Conservation (phyloP, 2,797 vertebrate species). For the Myotis findleyi region DNA sequence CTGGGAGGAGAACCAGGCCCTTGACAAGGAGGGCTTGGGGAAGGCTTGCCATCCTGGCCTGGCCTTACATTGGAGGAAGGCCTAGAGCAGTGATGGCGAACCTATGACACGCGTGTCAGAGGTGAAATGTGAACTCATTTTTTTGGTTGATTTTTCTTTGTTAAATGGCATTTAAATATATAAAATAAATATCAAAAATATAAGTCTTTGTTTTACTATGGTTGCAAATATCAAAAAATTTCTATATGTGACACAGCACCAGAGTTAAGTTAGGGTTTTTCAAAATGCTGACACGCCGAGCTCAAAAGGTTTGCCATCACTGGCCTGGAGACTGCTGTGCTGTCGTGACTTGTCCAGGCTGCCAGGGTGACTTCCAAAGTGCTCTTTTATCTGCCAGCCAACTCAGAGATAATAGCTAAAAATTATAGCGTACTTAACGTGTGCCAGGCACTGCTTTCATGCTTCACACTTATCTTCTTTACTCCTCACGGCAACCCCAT, state of each 20-base stretch:
- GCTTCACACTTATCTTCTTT: background rate
- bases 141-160: no score
- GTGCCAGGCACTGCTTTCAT: background rate
- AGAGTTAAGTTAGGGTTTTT: no score
- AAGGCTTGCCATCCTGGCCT: background rate
- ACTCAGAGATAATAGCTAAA: background rate
- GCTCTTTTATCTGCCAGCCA: background rate
- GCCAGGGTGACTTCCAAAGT: background rate
- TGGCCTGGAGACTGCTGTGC: background rate
- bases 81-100: no score
- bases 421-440: background rate
- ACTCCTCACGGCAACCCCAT: background rate
- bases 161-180: no score
- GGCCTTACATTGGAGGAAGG: background rate
- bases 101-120: no score
- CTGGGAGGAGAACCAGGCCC: background rate
- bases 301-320: no score
- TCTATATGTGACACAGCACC: no score
- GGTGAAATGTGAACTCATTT: no score
- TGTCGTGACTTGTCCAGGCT: background rate
- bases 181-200: no score
- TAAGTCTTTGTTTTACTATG: no score
- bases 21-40: background rate
- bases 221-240: no score
- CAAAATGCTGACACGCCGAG: no score